These are phyloP conservation scores for Drosophila kurseongensis DNA, from an alignment of 1,140 invertebrate genomes.

Conservation along the genomic window DNA sequence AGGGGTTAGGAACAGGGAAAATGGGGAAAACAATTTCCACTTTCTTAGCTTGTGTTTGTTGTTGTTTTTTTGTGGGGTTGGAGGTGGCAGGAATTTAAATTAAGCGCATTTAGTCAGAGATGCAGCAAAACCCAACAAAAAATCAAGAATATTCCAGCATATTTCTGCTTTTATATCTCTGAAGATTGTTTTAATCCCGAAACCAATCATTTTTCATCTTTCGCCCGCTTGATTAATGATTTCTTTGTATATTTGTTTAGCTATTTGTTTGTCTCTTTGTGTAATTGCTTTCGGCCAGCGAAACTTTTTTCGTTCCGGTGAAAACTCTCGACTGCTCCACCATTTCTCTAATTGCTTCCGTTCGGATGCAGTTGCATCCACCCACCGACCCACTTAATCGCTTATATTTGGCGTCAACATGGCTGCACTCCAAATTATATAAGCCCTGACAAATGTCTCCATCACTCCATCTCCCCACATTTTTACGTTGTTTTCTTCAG, in stretches of 20 bases:
- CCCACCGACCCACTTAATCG: constrained; percentile 27
- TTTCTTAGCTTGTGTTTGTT: constrained; percentile 14
- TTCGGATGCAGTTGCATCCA: constrained; percentile 4
- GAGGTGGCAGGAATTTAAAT: constrained; percentile 19
- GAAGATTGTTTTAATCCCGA: not conserved
- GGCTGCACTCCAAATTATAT: constrained; percentile 39
- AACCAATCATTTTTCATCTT: constrained; percentile 34
- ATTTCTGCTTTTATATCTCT: not conserved
- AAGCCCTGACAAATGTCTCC: constrained; percentile 38
- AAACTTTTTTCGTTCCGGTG: constrained; percentile 37
- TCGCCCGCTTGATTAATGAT: constrained; percentile 40
- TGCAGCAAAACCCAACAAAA: constrained; percentile 7
- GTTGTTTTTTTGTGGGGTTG: too few species aligned
- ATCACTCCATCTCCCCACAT: not conserved
- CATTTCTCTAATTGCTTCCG: constrained; percentile 37
- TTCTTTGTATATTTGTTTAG: not conserved
- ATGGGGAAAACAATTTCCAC: constrained; percentile 22
- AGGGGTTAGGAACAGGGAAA: not conserved
- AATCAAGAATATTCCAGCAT: constrained; percentile 10
- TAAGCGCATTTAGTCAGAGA: constrained; percentile 16
- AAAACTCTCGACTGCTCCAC: constrained; percentile 12
- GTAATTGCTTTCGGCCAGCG: constrained; percentile 34
- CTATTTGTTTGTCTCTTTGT: constrained; percentile 8
- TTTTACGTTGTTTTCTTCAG: not conserved
- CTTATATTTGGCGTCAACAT: constrained; percentile 35